These are phyloP conservation scores for Gymnothorax javanicus DNA, from an alignment of 2,797 vertebrate species.

Conservation along the genomic window DNA sequence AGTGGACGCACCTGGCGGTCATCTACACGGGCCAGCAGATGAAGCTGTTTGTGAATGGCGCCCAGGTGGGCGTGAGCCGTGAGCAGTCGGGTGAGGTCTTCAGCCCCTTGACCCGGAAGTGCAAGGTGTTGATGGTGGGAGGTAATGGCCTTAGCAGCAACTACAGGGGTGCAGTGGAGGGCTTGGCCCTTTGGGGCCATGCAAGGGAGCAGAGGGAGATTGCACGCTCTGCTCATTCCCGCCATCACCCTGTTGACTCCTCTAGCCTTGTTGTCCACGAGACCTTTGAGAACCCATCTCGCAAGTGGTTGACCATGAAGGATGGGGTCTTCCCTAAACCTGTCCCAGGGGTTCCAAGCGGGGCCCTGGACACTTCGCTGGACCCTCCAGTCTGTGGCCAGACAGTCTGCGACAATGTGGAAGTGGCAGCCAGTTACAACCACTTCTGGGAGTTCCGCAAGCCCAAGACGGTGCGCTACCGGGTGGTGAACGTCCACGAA, in stretches of 20 bases:
- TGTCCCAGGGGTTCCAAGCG: constrained; percentile 69
- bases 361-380: constrained; percentile 83
- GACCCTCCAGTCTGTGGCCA: constrained; percentile 94
- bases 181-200: constrained; percentile 87
- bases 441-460: constrained; percentile 82
- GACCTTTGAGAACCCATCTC: constrained; percentile 87
- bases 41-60: constrained; percentile 94
- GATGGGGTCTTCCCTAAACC: constrained; percentile 65
- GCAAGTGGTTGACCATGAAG: constrained; percentile 64
- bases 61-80: constrained; percentile 89
- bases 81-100: constrained; percentile 94
- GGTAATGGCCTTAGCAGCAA: constrained; percentile 92
- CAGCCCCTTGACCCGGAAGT: constrained; percentile 91
- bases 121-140: constrained; percentile 95
- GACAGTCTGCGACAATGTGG: constrained; percentile 89
- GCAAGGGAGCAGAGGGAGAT: constrained; percentile 88
- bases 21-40: constrained; percentile 89
- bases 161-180: constrained; percentile 88
- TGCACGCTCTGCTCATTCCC: constrained; percentile 83
- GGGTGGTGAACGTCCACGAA: constrained; percentile 88
- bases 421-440: constrained; percentile 92
- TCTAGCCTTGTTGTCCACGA: constrained; percentile 91
- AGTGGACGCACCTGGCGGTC: constrained; percentile 89
- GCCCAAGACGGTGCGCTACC: constrained; percentile 89
- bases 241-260: constrained; percentile 74